phyloP scores from a whole-genome alignment of 2,797 vertebrate species.

The Enteromius thamalakanensis region DNA sequence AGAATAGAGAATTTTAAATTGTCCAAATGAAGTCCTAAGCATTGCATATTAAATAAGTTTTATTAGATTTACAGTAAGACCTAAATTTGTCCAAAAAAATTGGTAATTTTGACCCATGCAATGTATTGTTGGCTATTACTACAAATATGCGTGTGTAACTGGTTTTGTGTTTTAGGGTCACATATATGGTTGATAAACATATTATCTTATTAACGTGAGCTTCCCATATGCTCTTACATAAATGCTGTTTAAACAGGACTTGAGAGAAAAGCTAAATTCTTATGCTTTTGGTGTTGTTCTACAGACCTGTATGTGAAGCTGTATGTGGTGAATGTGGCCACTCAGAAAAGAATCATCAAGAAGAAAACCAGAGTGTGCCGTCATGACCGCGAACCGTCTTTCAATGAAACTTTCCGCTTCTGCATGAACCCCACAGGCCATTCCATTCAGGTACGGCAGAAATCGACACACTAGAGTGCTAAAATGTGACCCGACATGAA shows the following conservation, averaged over 20 bases:
- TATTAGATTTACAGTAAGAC: neutral
- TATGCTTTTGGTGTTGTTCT: constrained; percentile 20
- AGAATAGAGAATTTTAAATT: neutral
- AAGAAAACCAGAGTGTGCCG: constrained; percentile 98
- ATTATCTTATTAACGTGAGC: neutral
- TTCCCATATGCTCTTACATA: neutral
- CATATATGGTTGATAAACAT: neutral
- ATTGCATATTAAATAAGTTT: neutral
- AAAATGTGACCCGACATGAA: neutral
- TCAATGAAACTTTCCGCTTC: constrained; percentile 98
- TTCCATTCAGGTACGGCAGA: constrained; percentile 87
- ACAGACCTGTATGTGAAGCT: constrained; percentile 97
- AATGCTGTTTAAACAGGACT: neutral
- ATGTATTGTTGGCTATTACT: neutral
- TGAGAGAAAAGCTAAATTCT: neutral
- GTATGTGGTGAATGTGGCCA: constrained; percentile 94
- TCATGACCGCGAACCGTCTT: constrained; percentile 95
- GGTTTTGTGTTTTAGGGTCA: neutral
- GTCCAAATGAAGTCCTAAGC: neutral
- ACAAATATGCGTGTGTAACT: neutral
- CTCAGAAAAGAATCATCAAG: constrained; percentile 98
- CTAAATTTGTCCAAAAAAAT: neutral
- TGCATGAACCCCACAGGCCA: constrained; percentile 95
- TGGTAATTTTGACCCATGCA: neutral
- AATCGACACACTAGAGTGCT: neutral